Evolutionary conservation across 1,140 invertebrate species (phyloP).

Genomic region (Lutraria rhynchaena): DNA sequence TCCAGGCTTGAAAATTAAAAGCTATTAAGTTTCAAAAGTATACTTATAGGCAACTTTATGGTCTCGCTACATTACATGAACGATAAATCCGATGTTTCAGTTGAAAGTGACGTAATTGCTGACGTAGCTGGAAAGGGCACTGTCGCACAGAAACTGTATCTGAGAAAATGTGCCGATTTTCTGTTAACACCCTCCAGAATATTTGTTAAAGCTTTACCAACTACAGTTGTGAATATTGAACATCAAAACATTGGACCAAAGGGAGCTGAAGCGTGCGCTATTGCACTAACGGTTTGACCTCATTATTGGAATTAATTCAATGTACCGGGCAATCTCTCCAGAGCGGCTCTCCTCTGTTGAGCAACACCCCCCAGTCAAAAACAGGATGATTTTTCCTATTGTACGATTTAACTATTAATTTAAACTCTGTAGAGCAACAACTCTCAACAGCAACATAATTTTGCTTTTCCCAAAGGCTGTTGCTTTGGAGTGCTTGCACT

Average conservation of each 20-base stretch:
- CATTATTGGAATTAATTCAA: no score
- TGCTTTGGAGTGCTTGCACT: no score
- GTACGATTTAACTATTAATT: no score
- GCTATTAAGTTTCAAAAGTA: background rate
- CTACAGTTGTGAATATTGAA: slow-evolving; percentile 19
- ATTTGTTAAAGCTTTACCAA: slow-evolving; percentile 19
- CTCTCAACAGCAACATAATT: no score
- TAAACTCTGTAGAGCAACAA: no score
- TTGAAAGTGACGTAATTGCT: slow-evolving; percentile 5
- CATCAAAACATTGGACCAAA: slow-evolving; percentile 55
- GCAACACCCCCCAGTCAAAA: no score
- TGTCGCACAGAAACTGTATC: slow-evolving; percentile 41
- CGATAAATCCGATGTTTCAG: background rate
- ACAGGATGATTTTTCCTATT: no score
- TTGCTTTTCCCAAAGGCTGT: no score
- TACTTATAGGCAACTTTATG: background rate
- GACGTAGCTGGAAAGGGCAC: slow-evolving; percentile 10
- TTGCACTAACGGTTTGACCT: slow-evolving; percentile 46
- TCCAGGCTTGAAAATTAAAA: background rate
- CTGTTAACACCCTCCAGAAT: slow-evolving; percentile 27
- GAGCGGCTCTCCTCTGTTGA: no score
- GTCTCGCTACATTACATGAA: background rate
- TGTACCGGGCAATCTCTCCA: no score
- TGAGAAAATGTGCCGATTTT: slow-evolving; percentile 46
- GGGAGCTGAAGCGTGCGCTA: slow-evolving; percentile 44